These are phyloP conservation scores for Dichetophora obliterata DNA, from an alignment of 2,888 invertebrate species.

Conservation along the genomic window DNA sequence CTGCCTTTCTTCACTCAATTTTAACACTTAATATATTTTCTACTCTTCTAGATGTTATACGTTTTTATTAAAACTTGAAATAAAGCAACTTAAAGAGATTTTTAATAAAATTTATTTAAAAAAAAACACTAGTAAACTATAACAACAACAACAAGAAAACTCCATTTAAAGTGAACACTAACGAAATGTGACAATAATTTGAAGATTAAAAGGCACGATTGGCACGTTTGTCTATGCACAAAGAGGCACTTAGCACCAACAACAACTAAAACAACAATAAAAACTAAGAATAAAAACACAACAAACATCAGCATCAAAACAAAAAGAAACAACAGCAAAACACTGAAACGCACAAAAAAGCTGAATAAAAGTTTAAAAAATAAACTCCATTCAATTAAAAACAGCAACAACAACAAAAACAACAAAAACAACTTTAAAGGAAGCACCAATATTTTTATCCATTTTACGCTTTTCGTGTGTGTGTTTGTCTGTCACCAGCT, in stretches of 20 bases:
- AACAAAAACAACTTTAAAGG: slow-evolving; percentile 13
- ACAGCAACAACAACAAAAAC: slow-evolving; percentile 17
- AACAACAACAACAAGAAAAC: slow-evolving; percentile 37
- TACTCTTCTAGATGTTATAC: slow-evolving; percentile 25
- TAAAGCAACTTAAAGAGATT: slow-evolving; percentile 35
- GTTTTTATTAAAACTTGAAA: slow-evolving; percentile 27
- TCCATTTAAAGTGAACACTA: slow-evolving; percentile 32
- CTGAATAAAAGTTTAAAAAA: slow-evolving; percentile 2
- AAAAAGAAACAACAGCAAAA: slow-evolving; percentile 39
- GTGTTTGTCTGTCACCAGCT: slow-evolving; percentile 9
- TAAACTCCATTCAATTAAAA: neutral
- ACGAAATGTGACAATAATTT: slow-evolving; percentile 35
- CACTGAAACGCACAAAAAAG: neutral
- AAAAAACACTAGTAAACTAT: slow-evolving; percentile 27
- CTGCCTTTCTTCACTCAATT: neutral
- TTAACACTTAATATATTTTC: neutral
- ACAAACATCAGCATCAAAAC: slow-evolving; percentile 43
- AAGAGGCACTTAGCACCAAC: slow-evolving; percentile 14
- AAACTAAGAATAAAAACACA: slow-evolving; percentile 33
- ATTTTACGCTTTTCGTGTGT: slow-evolving; percentile 5
- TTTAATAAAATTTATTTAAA: slow-evolving; percentile 26
- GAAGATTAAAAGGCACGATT: neutral
- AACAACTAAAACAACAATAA: slow-evolving; percentile 43
- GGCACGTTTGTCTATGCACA: neutral
- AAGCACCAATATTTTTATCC: slow-evolving; percentile 10